Evolutionary conservation across 2,797 vertebrate genomes (phyloP), one percentile per base, ranked within the genome.

Genomic region (Neoniphon sammara): DNA sequence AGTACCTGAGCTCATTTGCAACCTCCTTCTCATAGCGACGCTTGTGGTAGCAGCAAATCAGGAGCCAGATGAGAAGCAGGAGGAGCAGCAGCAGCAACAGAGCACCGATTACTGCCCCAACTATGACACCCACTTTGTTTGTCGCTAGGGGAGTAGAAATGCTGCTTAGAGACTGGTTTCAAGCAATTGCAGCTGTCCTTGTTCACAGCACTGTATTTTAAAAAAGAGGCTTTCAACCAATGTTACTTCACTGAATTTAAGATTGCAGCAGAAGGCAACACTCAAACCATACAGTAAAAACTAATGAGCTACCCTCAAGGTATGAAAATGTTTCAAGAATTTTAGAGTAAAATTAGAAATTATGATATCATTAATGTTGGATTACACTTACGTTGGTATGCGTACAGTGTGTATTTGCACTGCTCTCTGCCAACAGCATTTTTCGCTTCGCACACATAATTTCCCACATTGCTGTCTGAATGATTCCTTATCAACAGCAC

Each of bases 31-130:
- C 85, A 55, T 95, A 95, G 73, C 94, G 91, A 34, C 90, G 91
- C 82, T 95, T 95, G 21, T 92, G 91, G 92, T 95, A 97, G 87
- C 95, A 96, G 89, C 94, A 95, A 86, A 95, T 47, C 70, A 97
- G 88, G 0, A 95, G 95, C 94, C 95, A 96, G 89, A 97, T 93
- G 89, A 97, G 94, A 25, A 97, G 44, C 54, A 96, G 88, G 10
- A 98, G 93, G 18, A 97, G 93, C 17, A 94, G 93, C 59, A 97
- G 78, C 36, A 96, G 85, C 75, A 99, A 87, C 52, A 98, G 67
- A 2, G 94, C 92, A 11, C 96, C 96, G 53, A 98, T 93, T 75
- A 98, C 94, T 0, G 95, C 94, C 7, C 96, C 96, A 0, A 86
- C 91, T 34, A 99, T 97, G 76, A 97, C 80, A n/a, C 96, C 96